These are phyloP conservation scores for Drosophila fungiperda DNA, from an alignment of 2,888 invertebrate genomes.

Conservation along the genomic window DNA sequence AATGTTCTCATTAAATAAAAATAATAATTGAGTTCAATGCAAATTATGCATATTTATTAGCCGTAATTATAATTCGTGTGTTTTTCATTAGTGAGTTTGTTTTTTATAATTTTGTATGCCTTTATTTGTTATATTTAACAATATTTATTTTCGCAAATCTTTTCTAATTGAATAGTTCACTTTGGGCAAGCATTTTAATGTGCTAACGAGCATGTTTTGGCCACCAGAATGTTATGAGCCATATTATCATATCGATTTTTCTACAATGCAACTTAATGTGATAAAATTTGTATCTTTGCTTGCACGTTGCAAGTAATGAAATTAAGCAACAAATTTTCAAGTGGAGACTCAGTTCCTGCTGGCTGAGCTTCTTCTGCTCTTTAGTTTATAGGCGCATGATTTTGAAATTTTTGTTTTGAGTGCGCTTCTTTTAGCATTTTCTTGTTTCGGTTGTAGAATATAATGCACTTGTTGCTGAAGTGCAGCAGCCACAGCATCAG, in stretches of 20 bases:
- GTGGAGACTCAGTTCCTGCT: conserved; percentile 1
- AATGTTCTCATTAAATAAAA: not conserved
- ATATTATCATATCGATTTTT: not conserved
- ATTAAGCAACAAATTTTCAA: conserved; percentile 46
- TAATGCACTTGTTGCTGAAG: conserved; percentile 73
- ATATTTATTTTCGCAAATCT: conserved; percentile 1
- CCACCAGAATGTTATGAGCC: not conserved
- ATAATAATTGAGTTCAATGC: not conserved
- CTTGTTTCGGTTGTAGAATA: conserved; percentile 37
- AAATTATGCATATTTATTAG: not conserved
- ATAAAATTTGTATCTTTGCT: conserved; percentile 1
- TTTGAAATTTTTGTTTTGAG: conserved; percentile 34
- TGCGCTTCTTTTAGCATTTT: conserved; percentile 1
- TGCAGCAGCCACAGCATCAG: conserved; percentile 48
- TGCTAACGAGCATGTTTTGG: conserved; percentile 17
- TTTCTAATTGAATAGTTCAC: conserved; percentile 16
- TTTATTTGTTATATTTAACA: not conserved
- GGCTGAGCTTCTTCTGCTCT: not conserved
- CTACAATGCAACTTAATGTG: conserved; percentile 26
- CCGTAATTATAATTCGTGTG: not conserved
- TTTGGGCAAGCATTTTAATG: not conserved
- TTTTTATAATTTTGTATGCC: not conserved
- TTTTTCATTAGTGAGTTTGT: not conserved
- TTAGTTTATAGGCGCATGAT: conserved; percentile 5
- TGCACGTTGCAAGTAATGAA: conserved; percentile 37